Percentiles rank a stretch among this genome's conserved stretches.
These are phyloP conservation scores for Hofmannophila pseudospretella DNA, from an alignment of 2,888 invertebrate species.

Conservation along the genomic window DNA sequence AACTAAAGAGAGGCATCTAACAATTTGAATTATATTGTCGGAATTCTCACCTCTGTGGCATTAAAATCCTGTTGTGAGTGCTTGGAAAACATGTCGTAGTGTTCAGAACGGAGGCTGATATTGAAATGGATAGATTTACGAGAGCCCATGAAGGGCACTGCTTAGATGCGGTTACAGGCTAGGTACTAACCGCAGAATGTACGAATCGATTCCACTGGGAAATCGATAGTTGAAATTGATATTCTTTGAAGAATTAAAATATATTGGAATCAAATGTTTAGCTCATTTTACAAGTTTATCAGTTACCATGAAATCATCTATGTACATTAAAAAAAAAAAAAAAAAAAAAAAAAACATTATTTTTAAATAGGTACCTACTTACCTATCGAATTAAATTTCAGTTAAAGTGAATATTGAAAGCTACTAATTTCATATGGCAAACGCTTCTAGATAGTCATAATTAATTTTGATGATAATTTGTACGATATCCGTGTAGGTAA, in stretches of 20 bases:
- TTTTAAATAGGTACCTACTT: not conserved
- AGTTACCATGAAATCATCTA: constrained; percentile 7
- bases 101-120: constrained; percentile 45
- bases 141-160: constrained; percentile 16
- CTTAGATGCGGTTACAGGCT: constrained; percentile 30
- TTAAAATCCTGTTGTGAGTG: constrained; percentile 58
- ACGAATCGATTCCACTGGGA: constrained; percentile 25
- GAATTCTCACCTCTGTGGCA: constrained; percentile 62
- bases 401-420: too few species aligned
- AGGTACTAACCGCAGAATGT: constrained; percentile 32
- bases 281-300: too few species aligned
- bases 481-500: too few species aligned
- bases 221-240: constrained; percentile 26
- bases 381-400: too few species aligned
- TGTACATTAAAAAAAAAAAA: too few species aligned
- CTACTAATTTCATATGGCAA: too few species aligned
- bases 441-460: too few species aligned
- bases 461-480: too few species aligned
- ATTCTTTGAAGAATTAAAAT: too few species aligned
- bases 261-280: too few species aligned
- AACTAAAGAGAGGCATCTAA: constrained; percentile 2
- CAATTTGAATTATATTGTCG: not conserved
- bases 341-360: too few species aligned
- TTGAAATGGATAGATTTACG: constrained; percentile 62
- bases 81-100: constrained; percentile 70